A percentile compares a stretch with the other conserved stretches of the same genome.
These are phyloP conservation scores for Cephus sareptanus DNA, from an alignment of 2,888 invertebrate genomes.

Conservation along the genomic window DNA sequence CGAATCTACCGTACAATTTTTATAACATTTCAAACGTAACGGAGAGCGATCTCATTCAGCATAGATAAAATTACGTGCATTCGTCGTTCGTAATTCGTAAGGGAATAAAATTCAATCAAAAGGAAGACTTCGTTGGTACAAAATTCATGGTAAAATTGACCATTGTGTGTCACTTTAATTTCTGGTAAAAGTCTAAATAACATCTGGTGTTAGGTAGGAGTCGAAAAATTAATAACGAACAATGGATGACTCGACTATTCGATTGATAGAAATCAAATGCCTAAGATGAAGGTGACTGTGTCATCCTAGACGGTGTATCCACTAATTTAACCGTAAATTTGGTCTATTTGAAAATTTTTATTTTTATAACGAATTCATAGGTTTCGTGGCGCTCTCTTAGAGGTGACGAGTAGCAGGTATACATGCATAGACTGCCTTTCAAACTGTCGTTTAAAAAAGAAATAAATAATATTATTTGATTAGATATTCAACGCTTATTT, in stretches of 20 bases:
- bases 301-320: background rate
- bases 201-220: background rate
- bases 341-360: background rate
- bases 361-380: background rate
- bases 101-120: background rate
- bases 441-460: background rate
- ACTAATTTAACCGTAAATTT: background rate
- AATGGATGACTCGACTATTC: background rate
- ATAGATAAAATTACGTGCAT: constrained; percentile 41
- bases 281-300: background rate
- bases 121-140: background rate
- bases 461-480: background rate
- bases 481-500: background rate
- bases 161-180: background rate
- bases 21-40: constrained; percentile 58
- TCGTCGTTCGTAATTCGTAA: background rate
- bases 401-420: background rate
- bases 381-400: background rate
- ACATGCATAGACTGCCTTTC: background rate
- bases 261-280: background rate
- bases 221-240: background rate
- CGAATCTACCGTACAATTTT: constrained; percentile 61
- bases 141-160: background rate
- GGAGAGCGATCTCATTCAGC: constrained; percentile 53
- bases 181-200: background rate